Base-by-base conservation (phyloP, 2,797 vertebrate species). In the Oreortyx pictus region DNA sequence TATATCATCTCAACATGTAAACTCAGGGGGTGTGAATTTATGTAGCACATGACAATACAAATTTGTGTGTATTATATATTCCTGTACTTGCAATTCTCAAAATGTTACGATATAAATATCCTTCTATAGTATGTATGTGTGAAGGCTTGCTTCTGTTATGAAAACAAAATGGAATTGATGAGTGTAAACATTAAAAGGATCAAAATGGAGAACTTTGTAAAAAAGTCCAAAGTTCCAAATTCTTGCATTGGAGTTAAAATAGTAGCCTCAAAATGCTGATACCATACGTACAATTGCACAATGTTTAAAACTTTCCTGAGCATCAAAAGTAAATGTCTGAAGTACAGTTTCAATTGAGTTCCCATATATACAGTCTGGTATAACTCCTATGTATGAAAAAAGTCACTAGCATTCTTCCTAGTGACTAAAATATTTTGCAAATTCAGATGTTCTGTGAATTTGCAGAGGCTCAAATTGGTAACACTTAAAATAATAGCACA, bases 401-500 rank as follows among this genome's bases (percentile, higher is more conserved):
- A 83, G 49, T 61, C 66, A 27, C 64, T 62, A 79, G 71, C 24
- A 20, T 86, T 93, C 91, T 68, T 92, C 43, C 9, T 62, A 84
- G 75, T 85, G 25, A 86, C 65, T 72, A 87, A 83, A 92, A 86
- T 0, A 70, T 88, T 95, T 90, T 89, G 70, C 43, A 90, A 82
- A 83, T 93, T 78, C 82, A 71, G 59, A 7, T 75, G 43, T 64
- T 91, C 82, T 54, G 19, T 88, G 89, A 83, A 83, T 83, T 70
- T 90, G 79, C 54, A 86, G 84, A 78, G 52, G n/a, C 76, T 95
- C 80, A 90, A 89, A 88, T 64, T 73, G 86, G 56, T 87, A 92
- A 49, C 82, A 44, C 85, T 94, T 93, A 89, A 90, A 94, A 92
- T 87, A 94, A 95, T 91, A 86, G 64, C 84, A 70, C 29, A 0